phyloP scores from a whole-genome alignment of 2,888 invertebrate genomes.

The Lampropteryx suffumata region DNA sequence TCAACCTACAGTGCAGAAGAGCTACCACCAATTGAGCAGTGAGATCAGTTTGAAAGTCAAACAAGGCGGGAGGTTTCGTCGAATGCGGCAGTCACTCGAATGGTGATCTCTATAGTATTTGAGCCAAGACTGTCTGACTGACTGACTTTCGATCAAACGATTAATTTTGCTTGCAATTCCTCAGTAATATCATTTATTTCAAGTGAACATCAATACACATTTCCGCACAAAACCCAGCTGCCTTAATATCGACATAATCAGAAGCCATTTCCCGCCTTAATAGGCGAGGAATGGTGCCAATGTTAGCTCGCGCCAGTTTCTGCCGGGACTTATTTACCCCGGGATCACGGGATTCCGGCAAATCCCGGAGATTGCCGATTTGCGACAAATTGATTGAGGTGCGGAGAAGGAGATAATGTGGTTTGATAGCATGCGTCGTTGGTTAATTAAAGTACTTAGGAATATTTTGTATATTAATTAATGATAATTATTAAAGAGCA shows the following conservation, averaged over 20 bases:
- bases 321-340: slow-evolving; percentile 18
- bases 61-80: too few relatives aligned
- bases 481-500: too few relatives aligned
- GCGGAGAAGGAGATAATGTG: background rate
- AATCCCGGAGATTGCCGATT: slow-evolving; percentile 24
- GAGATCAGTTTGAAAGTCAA: too few relatives aligned
- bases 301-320: slow-evolving; percentile 15
- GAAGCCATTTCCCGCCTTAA: slow-evolving; percentile 28
- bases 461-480: too few relatives aligned
- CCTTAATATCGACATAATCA: slow-evolving; percentile 26
- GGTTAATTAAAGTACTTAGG: too few relatives aligned
- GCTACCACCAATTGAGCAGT: too few relatives aligned
- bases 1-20: too few relatives aligned
- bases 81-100: too few relatives aligned
- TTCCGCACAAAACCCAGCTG: background rate
- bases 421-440: background rate
- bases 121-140: too few relatives aligned
- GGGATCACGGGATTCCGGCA: slow-evolving; percentile 16
- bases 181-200: background rate
- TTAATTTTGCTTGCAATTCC: too few relatives aligned
- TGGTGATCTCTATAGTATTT: too few relatives aligned
- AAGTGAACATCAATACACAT: background rate
- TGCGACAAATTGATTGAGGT: slow-evolving; percentile 18
- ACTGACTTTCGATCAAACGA: too few relatives aligned
- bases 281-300: slow-evolving; percentile 24